Evolutionary conservation across 2,888 invertebrate genomes (phyloP).

Genomic region (Glyphotaelius pellucidus): DNA sequence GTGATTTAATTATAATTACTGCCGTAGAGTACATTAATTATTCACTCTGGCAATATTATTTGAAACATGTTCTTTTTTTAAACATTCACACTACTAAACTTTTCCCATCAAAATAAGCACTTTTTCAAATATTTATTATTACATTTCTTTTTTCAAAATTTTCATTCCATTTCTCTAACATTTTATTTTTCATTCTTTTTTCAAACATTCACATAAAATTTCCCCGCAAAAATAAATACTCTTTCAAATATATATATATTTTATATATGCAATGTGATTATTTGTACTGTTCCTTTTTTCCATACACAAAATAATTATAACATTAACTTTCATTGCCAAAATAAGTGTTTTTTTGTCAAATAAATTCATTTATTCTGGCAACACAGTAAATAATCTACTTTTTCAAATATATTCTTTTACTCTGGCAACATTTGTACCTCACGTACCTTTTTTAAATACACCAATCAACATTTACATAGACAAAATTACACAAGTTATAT

Average conservation of each 20-base stretch:
- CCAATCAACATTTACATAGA: slow-evolving; percentile 38
- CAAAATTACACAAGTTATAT: neutral
- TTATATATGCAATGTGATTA: neutral
- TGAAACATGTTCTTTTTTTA: neutral
- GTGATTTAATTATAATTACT: neutral
- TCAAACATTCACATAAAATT: slow-evolving; percentile 24
- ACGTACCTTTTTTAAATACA: neutral
- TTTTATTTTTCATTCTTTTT: neutral
- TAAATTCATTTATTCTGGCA: neutral
- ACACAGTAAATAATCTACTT: neutral
- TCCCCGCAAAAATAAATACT: neutral
- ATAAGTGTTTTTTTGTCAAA: neutral
- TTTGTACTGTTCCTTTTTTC: neutral
- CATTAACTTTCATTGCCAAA: no score
- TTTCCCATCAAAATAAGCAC: neutral
- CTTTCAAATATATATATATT: slow-evolving; percentile 6
- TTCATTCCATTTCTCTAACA: no score
- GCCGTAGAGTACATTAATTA: neutral
- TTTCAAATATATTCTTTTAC: neutral
- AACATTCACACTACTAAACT: neutral
- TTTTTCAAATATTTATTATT: neutral
- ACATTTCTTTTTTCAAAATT: neutral
- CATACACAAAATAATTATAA: neutral
- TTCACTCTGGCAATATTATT: neutral
- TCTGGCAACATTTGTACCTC: neutral